These are phyloP conservation scores for Microcebus murinus DNA, from an alignment of 2,113 vertebrate genomes.

Conservation along the genomic window DNA sequence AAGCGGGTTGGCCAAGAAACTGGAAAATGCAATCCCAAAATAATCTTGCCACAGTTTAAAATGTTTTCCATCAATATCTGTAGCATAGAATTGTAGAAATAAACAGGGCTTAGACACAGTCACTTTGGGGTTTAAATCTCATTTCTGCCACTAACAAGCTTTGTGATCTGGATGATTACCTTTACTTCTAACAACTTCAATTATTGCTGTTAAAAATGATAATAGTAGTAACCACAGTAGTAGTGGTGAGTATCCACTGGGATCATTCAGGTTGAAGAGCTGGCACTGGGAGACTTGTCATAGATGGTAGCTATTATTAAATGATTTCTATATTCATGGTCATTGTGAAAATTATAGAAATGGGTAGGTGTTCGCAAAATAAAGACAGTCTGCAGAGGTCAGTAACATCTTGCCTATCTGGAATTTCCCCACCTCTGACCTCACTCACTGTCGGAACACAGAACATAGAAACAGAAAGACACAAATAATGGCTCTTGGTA, in stretches of 20 bases:
- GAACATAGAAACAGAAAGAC: slow-evolving; percentile 43
- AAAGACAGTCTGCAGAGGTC: neutral
- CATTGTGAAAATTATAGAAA: neutral
- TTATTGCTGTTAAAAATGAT: neutral
- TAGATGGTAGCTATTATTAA: neutral
- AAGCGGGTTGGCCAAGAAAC: neutral
- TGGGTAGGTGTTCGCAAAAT: slow-evolving; percentile 7
- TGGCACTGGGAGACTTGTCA: neutral
- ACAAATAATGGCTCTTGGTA: neutral
- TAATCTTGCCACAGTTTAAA: slow-evolving; percentile 4
- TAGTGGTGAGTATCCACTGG: neutral
- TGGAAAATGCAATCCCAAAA: neutral
- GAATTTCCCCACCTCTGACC: slow-evolving; percentile 25
- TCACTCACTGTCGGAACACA: neutral
- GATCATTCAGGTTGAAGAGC: neutral
- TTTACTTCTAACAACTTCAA: neutral
- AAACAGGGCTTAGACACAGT: neutral
- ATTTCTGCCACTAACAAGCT: neutral
- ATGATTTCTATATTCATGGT: neutral
- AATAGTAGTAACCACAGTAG: neutral
- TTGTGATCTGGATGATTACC: neutral
- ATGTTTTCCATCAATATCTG: slow-evolving; percentile 1
- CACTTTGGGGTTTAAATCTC: neutral
- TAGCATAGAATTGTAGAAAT: neutral
- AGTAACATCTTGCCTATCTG: neutral